Percentiles rank a stretch among this genome's conserved stretches.
Evolutionary conservation across 2,888 invertebrate genomes (phyloP).

Genomic region (Orgyia antiqua): DNA sequence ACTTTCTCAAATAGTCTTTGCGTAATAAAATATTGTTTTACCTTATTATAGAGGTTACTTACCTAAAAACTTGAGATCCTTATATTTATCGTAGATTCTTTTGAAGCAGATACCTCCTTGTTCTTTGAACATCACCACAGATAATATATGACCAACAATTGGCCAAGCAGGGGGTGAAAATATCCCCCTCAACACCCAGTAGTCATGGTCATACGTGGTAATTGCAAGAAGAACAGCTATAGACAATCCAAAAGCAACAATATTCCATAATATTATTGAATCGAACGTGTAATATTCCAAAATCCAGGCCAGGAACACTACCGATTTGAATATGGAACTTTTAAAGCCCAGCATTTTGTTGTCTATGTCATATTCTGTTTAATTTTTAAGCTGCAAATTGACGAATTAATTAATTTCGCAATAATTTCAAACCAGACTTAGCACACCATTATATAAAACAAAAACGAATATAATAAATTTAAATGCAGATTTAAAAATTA

Average conservation of each 20-base stretch:
- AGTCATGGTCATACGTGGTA: conserved; percentile 63
- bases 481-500: too few relatives aligned
- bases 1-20: too few relatives aligned
- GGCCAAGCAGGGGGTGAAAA: conserved; percentile 63
- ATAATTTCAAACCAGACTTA: too few relatives aligned
- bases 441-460: too few relatives aligned
- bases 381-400: background rate
- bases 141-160: conserved; percentile 59
- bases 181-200: conserved; percentile 56
- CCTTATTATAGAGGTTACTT: too few relatives aligned
- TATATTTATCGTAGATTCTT: conserved; percentile 59
- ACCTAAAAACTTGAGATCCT: conserved; percentile 57
- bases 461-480: too few relatives aligned
- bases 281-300: conserved; percentile 51
- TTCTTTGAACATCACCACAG: conserved; percentile 59
- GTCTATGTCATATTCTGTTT: conserved; percentile 19
- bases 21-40: too few relatives aligned
- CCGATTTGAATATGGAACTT: conserved; percentile 37
- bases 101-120: conserved; percentile 68
- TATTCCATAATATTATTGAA: conserved; percentile 39
- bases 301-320: conserved; percentile 43
- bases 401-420: too few relatives aligned
- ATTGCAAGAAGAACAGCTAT: conserved; percentile 36
- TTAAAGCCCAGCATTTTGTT: conserved; percentile 65
- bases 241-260: conserved; percentile 32